Conservation (phyloP, 2,113 vertebrate species). For the Eptesicus fuscus region DNA sequence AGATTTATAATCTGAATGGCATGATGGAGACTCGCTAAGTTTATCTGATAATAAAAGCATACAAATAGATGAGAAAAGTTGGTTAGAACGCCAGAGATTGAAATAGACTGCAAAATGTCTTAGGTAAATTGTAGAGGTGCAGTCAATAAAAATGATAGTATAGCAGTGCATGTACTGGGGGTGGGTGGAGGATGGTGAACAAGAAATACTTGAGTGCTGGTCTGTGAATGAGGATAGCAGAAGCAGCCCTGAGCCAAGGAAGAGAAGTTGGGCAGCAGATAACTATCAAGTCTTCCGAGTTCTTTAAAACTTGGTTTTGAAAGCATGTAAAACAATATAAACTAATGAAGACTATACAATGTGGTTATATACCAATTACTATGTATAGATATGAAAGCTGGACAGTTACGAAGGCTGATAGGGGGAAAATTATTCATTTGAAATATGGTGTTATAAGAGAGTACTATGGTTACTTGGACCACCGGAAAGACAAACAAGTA, state of each 20-base stretch:
- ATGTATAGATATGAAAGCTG: background rate
- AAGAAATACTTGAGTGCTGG: background rate
- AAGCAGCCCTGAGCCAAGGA: background rate
- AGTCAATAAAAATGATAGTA: background rate
- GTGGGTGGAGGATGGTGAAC: background rate
- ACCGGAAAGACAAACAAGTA: background rate
- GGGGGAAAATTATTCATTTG: background rate
- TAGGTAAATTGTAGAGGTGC: background rate
- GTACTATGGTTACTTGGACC: background rate
- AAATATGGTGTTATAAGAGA: background rate
- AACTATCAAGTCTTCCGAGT: background rate
- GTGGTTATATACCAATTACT: background rate
- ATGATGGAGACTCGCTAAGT: background rate
- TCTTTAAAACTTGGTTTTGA: background rate
- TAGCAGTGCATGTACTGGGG: too few species aligned
- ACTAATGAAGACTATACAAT: background rate
- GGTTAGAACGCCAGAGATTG: background rate
- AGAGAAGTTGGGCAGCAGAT: background rate
- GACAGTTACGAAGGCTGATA: too few species aligned
- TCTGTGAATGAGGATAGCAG: background rate
- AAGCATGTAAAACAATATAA: background rate
- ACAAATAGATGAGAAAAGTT: background rate
- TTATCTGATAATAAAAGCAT: background rate
- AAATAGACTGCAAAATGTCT: background rate
- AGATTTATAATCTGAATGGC: background rate